Conservation (phyloP, 2,797 vertebrate genomes). For the Gorsachius magnificus region DNA sequence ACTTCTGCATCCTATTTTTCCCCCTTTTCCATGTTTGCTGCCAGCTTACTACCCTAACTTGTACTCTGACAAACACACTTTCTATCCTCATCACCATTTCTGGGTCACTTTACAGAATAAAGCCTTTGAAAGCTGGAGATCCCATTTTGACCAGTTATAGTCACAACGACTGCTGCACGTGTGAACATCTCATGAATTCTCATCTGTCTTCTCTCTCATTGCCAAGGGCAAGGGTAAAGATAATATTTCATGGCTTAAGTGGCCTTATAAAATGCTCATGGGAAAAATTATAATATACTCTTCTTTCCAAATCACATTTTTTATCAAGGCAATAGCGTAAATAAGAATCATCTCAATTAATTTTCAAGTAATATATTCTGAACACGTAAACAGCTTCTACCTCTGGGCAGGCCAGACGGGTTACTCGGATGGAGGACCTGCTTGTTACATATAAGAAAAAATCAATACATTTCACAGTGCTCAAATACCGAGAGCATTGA, state of each 20-base stretch:
- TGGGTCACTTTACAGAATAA: conserved; percentile 38
- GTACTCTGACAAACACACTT: neutral
- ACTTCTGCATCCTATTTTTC: neutral
- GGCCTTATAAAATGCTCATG: neutral
- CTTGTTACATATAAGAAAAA: neutral
- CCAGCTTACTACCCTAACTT: neutral
- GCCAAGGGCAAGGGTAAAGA: conserved; percentile 19
- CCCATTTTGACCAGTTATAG: conserved; percentile 35
- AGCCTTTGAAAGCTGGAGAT: neutral
- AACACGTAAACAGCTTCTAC: neutral
- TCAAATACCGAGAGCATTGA: neutral
- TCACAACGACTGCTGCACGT: neutral
- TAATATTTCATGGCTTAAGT: conserved; percentile 2
- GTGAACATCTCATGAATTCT: neutral
- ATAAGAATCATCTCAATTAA: neutral
- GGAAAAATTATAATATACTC: neutral
- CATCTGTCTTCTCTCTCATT: neutral
- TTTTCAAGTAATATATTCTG: neutral
- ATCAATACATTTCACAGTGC: neutral
- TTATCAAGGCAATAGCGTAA: neutral
- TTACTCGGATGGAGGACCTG: neutral
- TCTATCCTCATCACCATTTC: neutral
- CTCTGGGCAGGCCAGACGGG: neutral
- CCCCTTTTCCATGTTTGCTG: neutral
- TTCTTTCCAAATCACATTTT: neutral